phyloP scores from a whole-genome alignment of 2,113 vertebrate species.

The Mus musculus region GRCm39 chr10:40398501-40399000 shows the following conservation, averaged over 20 bases:
- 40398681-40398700: not conserved
- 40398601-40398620: not conserved
- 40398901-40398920: not conserved
- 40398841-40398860: not conserved
- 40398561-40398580: not conserved
- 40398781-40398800: not conserved
- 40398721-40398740: not conserved
- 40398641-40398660: not conserved
- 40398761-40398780: not conserved
- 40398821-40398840: not conserved
- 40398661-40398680: not conserved
- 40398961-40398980: not conserved
- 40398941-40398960: not conserved
- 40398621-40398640: not conserved
- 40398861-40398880: not conserved
- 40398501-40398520: not conserved
- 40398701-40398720: not conserved
- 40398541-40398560: conserved; percentile 3
- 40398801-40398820: not conserved
- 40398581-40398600: not conserved
- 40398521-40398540: not conserved
- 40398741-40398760: not conserved
- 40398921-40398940: not conserved
- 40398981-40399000: not conserved
- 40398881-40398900: not conserved